Evolutionary conservation across 1,140 invertebrate genomes (phyloP).

Genomic region (Drosophila aff.): DNA sequence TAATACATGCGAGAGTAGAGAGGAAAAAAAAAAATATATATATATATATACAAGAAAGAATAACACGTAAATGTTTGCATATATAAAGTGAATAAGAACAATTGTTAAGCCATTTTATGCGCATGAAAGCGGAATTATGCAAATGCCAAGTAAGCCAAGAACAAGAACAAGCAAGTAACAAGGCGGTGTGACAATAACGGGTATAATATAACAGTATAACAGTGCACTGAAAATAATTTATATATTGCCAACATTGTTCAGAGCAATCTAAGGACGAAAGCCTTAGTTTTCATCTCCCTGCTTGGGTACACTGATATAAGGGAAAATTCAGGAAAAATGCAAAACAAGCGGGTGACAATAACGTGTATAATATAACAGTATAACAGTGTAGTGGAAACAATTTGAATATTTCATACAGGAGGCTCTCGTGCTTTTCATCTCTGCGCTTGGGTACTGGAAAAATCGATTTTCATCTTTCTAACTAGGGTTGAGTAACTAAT

Average conservation of each 20-base stretch:
- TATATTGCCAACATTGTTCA: background rate
- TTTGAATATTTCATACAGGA: background rate
- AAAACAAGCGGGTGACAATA: background rate
- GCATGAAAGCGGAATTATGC: slow-evolving; percentile 67
- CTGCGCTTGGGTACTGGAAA: background rate
- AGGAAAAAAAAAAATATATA: background rate
- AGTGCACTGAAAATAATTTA: background rate
- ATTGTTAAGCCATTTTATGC: slow-evolving; percentile 67
- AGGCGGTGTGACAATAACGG: slow-evolving; percentile 1
- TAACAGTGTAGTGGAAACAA: background rate
- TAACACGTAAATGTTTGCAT: slow-evolving; percentile 45
- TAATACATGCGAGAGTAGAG: slow-evolving; percentile 39
- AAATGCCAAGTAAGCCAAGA: slow-evolving; percentile 50
- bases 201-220: slow-evolving; percentile 6
- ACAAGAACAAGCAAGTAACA: background rate
- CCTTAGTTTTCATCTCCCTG: too few relatives aligned
- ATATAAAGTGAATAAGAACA: slow-evolving; percentile 48
- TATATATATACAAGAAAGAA: slow-evolving; percentile 18
- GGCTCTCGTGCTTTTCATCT: background rate
- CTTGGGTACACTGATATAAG: too few relatives aligned
- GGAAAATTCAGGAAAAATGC: too few relatives aligned
- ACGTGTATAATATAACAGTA: slow-evolving; percentile 2
- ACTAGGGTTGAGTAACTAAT: too few relatives aligned
- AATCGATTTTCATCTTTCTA: too few relatives aligned
- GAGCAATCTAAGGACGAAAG: background rate